Base-by-base conservation (phyloP, 1,140 invertebrate species). In the Grapholita molesta region DNA sequence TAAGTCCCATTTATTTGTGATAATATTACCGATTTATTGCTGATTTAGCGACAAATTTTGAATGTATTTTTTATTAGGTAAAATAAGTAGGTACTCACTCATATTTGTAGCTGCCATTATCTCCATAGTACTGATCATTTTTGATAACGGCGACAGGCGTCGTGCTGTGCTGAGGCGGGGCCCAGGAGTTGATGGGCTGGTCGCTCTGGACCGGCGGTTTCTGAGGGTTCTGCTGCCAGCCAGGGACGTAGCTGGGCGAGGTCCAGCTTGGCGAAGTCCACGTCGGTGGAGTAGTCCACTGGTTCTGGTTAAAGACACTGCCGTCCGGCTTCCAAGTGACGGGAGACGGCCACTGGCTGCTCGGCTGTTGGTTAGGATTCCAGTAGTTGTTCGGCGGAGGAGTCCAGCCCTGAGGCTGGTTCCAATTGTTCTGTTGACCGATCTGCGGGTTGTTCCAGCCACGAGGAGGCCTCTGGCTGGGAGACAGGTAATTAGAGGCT, bases 91-190 rank as follows among this genome's bases (percentile, higher is more conserved):
- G 12, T 65, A 88, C 88, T 92, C 74, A 94, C 93, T 93, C 93
- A 73, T 94, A 94, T 86, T 93, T 93, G 75, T 94, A 94, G 80
- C 91, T 92, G 72, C 93, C 93, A 69, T 92, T 92, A 68, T 92
- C 89, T 69, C 93, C 90, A 52, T 89, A 87, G 55, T 78, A 84
- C 64, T 93, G 92, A 68, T 93, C 92, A 72, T 93, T 93, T 75
- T 93, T 92, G 61, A 94, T 92, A 24, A 94, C 88, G n/a, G 92
- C 79, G 5, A 92, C 83, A 25, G 88, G 91, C 0, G 89, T 85
- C 2, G 86, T 89, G 1, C 84, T 82, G 0, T 70, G 15, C 64
- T 71, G 8, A 67, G 73, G 64, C 1, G 61, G 52, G 30, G 68
- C 28, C 28, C 64, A 61, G 66, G 70, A 30, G 57, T 66, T 61